Evolutionary conservation across 2,797 vertebrate species (phyloP), one percentile per base, ranked within the genome.

Genomic region (Jordanella pulchra): DNA sequence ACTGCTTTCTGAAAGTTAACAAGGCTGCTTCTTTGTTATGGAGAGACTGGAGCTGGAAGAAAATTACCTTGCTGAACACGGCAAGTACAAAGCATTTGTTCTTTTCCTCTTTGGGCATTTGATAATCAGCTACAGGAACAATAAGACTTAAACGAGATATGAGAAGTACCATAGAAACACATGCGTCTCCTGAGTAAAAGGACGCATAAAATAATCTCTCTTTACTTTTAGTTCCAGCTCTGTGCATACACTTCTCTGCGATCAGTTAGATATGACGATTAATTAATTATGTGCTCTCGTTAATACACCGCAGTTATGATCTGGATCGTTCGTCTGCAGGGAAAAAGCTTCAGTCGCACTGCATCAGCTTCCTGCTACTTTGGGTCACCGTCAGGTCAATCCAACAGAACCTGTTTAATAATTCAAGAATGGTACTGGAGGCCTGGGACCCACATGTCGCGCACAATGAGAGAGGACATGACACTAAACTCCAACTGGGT

Each of bases 331-430:
- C 13, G 64, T 67, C 82, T 54, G 51, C 27, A 54, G 77, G 81
- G 80, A 70, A 55, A 44, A 66, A 7, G 60, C 75, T 69, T 80
- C 64, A 69, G 71, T 75, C 65, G 27, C 76, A 55, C 69, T 69
- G 58, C 10, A 51, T 75, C 69, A 71, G 75, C 79, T 78, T 81
- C 55, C 81, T 63, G 0, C 53, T 39, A 67, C 82, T 82, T 35
- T 11, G 2, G 86, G 87, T 91, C 81, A 73, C 58, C 18, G 17
- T 74, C 77, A 55, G 90, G 86, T 89, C 86, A 86, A 50, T 63
- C 72, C 67, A 84, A 78, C 77, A 68, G 76, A 86, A 84, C 75
- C 78, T 65, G 56, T 56, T 92, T 72, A 88, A 90, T 90, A 89
- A 89, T 92, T 90, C 76, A 91, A 67, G 67, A 61, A 3, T 23